These are phyloP conservation scores for Stenichneumon culpator DNA, from an alignment of 2,888 invertebrate species.

Conservation along the genomic window DNA sequence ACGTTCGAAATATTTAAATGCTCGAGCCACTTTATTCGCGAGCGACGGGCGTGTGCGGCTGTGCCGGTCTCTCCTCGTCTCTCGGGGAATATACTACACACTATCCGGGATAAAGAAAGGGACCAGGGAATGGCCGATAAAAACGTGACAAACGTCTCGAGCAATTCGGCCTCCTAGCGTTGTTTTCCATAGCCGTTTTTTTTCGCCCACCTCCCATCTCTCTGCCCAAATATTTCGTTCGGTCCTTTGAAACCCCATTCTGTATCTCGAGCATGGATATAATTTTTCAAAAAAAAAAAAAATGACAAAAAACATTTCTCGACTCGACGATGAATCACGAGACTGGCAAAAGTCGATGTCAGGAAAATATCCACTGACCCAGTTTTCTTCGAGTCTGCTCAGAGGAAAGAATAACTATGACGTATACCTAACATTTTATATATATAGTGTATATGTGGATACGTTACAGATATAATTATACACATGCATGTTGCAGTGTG, in stretches of 20 bases:
- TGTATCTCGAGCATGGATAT: constrained; percentile 10
- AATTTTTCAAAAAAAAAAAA: constrained; percentile 44
- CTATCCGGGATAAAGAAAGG: constrained; percentile 62
- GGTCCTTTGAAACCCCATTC: constrained; percentile 28
- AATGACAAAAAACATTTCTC: constrained; percentile 1
- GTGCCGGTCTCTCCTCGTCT: constrained; percentile 33
- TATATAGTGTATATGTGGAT: neutral
- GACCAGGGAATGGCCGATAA: constrained; percentile 62
- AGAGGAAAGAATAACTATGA: constrained; percentile 19
- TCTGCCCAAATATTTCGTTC: constrained; percentile 25
- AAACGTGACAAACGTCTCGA: constrained; percentile 66
- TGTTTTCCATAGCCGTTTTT: constrained; percentile 39
- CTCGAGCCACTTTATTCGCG: constrained; percentile 59
- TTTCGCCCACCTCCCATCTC: constrained; percentile 5
- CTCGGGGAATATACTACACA: constrained; percentile 29
- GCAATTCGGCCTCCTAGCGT: constrained; percentile 33
- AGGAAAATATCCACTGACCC: constrained; percentile 37
- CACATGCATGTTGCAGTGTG: neutral
- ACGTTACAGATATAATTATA: constrained; percentile 5
- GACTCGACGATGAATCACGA: constrained; percentile 43
- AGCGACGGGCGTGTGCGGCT: constrained; percentile 28
- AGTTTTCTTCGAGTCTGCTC: constrained; percentile 21
- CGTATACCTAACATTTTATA: neutral
- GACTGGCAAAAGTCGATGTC: constrained; percentile 38
- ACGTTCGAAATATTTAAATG: constrained; percentile 72